phyloP scores from a whole-genome alignment of 2,797 vertebrate species.

The Danio tinwini region DNA sequence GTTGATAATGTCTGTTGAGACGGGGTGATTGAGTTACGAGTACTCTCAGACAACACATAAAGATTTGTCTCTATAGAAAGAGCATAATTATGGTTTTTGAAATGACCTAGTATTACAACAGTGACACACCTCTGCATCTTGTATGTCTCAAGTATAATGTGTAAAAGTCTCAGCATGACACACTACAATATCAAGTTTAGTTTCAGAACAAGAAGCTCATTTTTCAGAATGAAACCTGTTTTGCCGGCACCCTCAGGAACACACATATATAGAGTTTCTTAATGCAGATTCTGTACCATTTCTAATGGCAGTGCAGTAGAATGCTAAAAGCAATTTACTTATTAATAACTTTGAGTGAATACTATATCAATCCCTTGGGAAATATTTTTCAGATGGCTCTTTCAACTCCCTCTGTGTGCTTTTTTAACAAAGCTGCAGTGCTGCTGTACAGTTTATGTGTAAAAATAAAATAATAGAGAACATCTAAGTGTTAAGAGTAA shows the following conservation, averaged over 20 bases:
- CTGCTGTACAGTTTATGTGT: not conserved
- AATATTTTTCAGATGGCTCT: not conserved
- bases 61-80: constrained; percentile 13
- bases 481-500: not conserved
- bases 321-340: not conserved
- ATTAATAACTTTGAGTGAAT: constrained; percentile 1
- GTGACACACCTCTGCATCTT: not conserved
- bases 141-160: constrained; percentile 1
- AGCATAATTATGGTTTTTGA: not conserved
- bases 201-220: constrained; percentile 13
- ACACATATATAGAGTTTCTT: constrained; percentile 44
- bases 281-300: not conserved
- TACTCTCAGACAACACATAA: constrained; percentile 21
- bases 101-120: constrained; percentile 21
- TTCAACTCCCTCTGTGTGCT: not conserved
- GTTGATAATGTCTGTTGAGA: constrained; percentile 21
- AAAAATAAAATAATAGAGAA: not conserved
- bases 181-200: not conserved
- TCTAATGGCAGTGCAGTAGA: not conserved
- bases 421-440: not conserved
- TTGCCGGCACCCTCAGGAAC: not conserved
- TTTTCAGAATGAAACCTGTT: constrained; percentile 26
- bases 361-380: not conserved
- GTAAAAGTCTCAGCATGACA: constrained; percentile 7
- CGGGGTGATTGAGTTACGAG: constrained; percentile 28